A percentile compares a stretch with the other conserved stretches of the same genome.
phyloP scores from a whole-genome alignment of 1,140 invertebrate genomes.

The Steinernema feltiae region DNA sequence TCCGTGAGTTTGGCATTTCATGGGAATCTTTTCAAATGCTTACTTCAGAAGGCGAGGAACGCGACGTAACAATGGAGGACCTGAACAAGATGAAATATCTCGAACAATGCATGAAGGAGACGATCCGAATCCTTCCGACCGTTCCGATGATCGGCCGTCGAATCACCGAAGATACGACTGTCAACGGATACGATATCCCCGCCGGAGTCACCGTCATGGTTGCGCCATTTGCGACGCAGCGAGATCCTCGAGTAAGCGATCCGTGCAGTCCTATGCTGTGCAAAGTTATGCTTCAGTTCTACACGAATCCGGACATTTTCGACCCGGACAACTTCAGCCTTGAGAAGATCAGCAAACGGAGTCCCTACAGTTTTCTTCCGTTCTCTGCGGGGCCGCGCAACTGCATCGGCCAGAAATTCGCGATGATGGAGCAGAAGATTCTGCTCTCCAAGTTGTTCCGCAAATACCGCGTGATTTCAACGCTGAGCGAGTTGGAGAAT shows the following conservation, averaged over 20 bases:
- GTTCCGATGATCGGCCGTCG: conserved; percentile 69
- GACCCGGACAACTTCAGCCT: conserved; percentile 83
- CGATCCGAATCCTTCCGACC: conserved; percentile 65
- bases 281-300: conserved; percentile 61
- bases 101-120: conserved; percentile 71
- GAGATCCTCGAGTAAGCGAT: conserved; percentile 63
- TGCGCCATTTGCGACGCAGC: conserved; percentile 67
- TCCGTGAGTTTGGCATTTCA: conserved; percentile 59
- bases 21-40: conserved; percentile 63
- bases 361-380: conserved; percentile 58
- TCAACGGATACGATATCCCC: conserved; percentile 60
- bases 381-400: conserved; percentile 58
- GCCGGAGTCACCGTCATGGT: conserved; percentile 67
- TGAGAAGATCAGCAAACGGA: conserved; percentile 65
- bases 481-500: conserved; percentile 25
- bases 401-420: conserved; percentile 69
- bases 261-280: background rate
- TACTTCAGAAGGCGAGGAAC: conserved; percentile 65
- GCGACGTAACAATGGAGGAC: conserved; percentile 71
- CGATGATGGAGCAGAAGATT: conserved; percentile 76
- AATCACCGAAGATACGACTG: conserved; percentile 64
- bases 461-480: conserved; percentile 63
- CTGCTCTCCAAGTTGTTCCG: conserved; percentile 75
- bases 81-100: conserved; percentile 75
- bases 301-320: conserved; percentile 75